Percentiles rank a stretch among this genome's conserved stretches.
Evolutionary conservation across 2,113 vertebrate genomes (phyloP).

Genomic region (Nerophis ophidion): DNA sequence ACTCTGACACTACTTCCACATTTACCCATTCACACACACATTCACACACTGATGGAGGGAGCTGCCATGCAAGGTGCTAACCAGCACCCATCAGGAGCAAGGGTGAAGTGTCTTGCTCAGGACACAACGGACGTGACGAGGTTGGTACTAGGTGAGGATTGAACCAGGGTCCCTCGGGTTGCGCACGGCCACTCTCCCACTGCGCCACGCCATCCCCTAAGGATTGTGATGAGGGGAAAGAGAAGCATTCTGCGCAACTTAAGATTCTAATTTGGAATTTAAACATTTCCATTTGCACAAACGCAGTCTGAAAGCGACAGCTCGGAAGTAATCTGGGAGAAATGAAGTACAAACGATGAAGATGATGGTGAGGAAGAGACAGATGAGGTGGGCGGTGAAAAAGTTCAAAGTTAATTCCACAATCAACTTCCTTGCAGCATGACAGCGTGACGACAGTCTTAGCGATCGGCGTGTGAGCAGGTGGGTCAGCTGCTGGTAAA

Average conservation of each 20-base stretch:
- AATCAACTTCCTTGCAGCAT: slow-evolving; percentile 30
- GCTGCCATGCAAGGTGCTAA: too few species aligned
- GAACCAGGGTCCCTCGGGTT: too few species aligned
- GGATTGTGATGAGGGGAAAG: not conserved
- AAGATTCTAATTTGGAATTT: slow-evolving; percentile 1
- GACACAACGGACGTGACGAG: too few species aligned
- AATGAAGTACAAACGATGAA: slow-evolving; percentile 9
- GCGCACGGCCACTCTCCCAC: too few species aligned
- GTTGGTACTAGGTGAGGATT: too few species aligned
- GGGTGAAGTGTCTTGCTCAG: too few species aligned
- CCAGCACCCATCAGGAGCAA: too few species aligned
- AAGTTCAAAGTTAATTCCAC: slow-evolving; percentile 25
- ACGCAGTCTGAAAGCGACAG: slow-evolving; percentile 12
- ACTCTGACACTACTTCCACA: too few species aligned
- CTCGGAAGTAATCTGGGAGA: slow-evolving; percentile 10
- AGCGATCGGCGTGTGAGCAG: slow-evolving; percentile 52
- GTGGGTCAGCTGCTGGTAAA: slow-evolving; percentile 46
- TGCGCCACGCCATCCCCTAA: too few species aligned
- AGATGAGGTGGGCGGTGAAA: slow-evolving; percentile 19
- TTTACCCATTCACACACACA: too few species aligned
- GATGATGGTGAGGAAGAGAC: slow-evolving; percentile 15
- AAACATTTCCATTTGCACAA: slow-evolving; percentile 2
- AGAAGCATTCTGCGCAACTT: not conserved
- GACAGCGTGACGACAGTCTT: slow-evolving; percentile 33
- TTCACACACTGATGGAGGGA: too few species aligned